Percentiles rank a stretch among this genome's conserved stretches.
phyloP scores from a whole-genome alignment of 2,113 vertebrate species.

The Vombatus ursinus region DNA sequence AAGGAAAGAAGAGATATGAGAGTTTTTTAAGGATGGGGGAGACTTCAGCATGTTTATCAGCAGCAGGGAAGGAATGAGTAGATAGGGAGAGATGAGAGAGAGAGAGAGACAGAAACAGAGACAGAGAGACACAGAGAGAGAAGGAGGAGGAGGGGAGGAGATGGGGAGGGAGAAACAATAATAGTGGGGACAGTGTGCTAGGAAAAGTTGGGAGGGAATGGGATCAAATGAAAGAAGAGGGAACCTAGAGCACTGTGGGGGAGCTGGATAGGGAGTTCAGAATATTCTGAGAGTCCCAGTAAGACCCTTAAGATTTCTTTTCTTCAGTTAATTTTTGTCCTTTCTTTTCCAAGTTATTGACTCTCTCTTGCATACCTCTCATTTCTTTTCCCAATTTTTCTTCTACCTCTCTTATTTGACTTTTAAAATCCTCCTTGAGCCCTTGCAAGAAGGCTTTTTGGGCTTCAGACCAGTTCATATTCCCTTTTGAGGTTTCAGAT shows the following conservation, averaged over 20 bases:
- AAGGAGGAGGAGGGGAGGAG: too few species aligned
- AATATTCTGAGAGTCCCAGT: neutral
- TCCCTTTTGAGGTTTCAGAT: too few species aligned
- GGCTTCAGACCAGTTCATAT: too few species aligned
- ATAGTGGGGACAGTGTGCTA: neutral
- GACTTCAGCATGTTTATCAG: neutral
- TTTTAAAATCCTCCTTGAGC: too few species aligned
- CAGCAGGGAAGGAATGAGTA: neutral
- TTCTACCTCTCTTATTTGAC: too few species aligned
- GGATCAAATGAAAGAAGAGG: neutral
- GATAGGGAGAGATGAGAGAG: neutral
- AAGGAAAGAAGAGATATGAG: neutral
- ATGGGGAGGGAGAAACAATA: neutral
- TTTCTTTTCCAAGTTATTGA: too few species aligned
- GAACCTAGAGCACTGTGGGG: neutral
- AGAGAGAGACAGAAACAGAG: neutral
- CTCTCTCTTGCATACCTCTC: too few species aligned
- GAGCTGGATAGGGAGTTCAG: constrained; percentile 17
- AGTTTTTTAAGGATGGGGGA: neutral
- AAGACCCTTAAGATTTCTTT: neutral
- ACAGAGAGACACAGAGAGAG: neutral
- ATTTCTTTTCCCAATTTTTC: too few species aligned
- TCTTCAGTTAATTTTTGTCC: too few species aligned
- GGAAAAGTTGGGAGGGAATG: neutral
- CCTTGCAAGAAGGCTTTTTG: too few species aligned